Evolutionary conservation across 2,888 invertebrate species (phyloP).

Genomic region (Torymus auratus): DNA sequence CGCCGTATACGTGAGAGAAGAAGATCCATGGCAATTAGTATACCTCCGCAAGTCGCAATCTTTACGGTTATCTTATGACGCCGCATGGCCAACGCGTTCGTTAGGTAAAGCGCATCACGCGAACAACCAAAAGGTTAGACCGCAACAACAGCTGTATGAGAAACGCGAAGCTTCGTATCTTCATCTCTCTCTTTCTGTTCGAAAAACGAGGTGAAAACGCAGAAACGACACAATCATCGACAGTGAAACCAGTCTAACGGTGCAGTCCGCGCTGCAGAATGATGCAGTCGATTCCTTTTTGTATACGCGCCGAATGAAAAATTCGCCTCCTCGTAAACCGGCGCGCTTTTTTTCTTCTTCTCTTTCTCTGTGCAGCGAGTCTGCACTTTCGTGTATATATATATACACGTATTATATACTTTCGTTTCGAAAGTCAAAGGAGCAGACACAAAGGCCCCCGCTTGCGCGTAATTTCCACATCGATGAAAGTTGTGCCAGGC

Average conservation of each 20-base stretch:
- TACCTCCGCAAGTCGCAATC: conserved; percentile 43
- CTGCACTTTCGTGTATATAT: too few relatives aligned
- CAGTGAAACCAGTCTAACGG: conserved; percentile 18
- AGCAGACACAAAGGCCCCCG: not conserved
- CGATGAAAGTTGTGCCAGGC: conserved; percentile 7
- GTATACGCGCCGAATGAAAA: too few relatives aligned
- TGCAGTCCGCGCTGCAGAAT: not conserved
- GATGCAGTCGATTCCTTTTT: not conserved
- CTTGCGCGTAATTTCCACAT: not conserved
- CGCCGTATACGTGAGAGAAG: conserved; percentile 4
- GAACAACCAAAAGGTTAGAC: conserved; percentile 9
- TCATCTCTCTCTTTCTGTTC: too few relatives aligned
- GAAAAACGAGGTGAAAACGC: too few relatives aligned
- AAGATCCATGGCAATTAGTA: conserved; percentile 47
- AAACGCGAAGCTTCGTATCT: too few relatives aligned
- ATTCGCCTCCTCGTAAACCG: not conserved
- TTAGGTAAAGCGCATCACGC: conserved; percentile 18
- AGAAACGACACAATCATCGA: not conserved
- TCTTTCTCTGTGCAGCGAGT: not conserved
- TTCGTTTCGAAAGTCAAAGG: conserved; percentile 29
- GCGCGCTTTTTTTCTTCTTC: not conserved
- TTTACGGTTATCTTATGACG: conserved; percentile 48
- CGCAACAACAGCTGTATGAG: conserved; percentile 6
- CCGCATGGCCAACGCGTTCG: conserved; percentile 6
- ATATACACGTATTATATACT: not conserved